Percentiles rank a stretch among this genome's conserved stretches.
Conservation (phyloP, 2,113 vertebrate species). For the Hystrix brachyura region DNA sequence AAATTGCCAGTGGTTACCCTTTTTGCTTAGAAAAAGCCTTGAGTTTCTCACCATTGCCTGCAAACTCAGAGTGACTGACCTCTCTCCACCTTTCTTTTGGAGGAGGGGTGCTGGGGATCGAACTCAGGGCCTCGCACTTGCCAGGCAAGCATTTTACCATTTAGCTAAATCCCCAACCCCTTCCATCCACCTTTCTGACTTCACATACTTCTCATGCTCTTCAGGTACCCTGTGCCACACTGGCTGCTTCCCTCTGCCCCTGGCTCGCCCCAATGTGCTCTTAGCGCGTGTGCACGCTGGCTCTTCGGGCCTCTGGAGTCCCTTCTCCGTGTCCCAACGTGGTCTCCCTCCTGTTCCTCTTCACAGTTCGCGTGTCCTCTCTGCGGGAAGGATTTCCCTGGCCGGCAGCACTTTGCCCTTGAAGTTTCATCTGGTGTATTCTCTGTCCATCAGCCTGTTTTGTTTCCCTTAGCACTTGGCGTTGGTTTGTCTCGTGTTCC, state of each 20-base stretch:
- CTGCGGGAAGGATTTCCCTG: background rate
- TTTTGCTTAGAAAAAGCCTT: constrained; percentile 16
- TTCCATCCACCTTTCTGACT: background rate
- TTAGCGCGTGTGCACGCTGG: background rate
- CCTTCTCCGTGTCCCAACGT: background rate
- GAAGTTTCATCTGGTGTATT: background rate
- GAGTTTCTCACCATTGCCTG: background rate
- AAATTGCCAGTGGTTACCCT: background rate
- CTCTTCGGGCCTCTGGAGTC: background rate
- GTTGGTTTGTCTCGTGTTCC: background rate
- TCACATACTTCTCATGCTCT: background rate
- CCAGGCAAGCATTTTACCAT: no score
- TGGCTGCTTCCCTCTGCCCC: background rate
- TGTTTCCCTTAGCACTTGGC: background rate
- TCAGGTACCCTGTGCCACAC: background rate
- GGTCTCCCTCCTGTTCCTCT: background rate
- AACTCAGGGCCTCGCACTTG: no score
- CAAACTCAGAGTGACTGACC: background rate
- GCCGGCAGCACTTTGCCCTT: background rate
- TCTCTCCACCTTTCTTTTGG: background rate
- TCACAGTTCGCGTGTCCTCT: background rate
- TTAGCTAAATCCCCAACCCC: no score
- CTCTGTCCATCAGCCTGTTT: background rate
- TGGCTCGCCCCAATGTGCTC: background rate
- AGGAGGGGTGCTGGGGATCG: no score